Evolutionary conservation across 2,113 vertebrate species (phyloP), one percentile per base, ranked within the genome.

Genomic region (Tauraco erythrolophus): DNA sequence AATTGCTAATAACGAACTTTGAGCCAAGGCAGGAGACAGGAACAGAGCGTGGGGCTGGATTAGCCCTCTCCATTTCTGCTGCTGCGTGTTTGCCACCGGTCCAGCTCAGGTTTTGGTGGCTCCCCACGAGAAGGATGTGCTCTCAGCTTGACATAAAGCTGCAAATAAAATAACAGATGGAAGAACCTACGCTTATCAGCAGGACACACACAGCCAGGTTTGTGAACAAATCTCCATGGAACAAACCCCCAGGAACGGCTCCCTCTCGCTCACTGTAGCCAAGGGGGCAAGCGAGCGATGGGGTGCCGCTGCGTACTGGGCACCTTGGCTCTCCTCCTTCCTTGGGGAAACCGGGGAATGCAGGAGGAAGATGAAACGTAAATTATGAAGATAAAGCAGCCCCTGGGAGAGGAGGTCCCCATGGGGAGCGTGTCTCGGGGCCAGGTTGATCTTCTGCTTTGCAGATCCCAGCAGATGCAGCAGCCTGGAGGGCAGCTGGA

Each of bases 1-100:
- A 33, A 48, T 5, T 17, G 21, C 31, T 50, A 17, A 6, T 3
- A 48, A 64, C 19, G 21, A 9, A 46, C 65, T 65, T 15, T 11
- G 56, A 95, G 51, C 33, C 75, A 65, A 33, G 28, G 60, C 39
- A 51, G 54, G 23, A 2, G 7, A 33, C 25, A 37, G 60, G 19
- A 78, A 9, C 24, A 16, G 62, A 41, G 39, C 16, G 0, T 0
- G 60, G 71, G 2, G 6, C 61, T 37, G 35, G 62, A 85, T 21
- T 9, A 12, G 30, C 30, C 35, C n/a, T 43, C 27, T 51, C 11
- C 74, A 45, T 14, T 10, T 13, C 46, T n/a, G 35, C 78, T 88
- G 53, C 58, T 8, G 51, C 2, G 10, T 24, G 6, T 25, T 6
- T 56, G 16, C 45, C 61, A 11, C 0, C 0, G 28, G 31, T 41